These are phyloP conservation scores for Leucoraja ocellata DNA, from an alignment of 2,797 vertebrate species.

Conservation along the genomic window DNA sequence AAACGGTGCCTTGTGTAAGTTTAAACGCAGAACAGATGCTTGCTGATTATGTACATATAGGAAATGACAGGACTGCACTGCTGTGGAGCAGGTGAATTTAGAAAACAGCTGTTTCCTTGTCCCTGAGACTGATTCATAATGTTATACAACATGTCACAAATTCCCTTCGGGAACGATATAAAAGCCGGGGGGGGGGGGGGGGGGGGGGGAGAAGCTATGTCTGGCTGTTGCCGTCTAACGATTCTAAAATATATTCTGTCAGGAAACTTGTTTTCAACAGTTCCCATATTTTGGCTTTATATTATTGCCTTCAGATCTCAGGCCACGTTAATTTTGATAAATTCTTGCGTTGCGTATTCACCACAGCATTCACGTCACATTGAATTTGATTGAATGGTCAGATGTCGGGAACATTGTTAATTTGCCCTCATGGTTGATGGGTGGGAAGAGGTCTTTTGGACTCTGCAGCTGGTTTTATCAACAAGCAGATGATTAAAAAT, in stretches of 20 bases:
- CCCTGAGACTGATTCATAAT: conserved; percentile 5
- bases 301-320: not conserved
- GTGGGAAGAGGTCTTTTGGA: not conserved
- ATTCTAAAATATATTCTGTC: not conserved
- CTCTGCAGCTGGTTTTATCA: not conserved
- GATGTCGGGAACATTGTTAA: not conserved
- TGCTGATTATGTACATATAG: conserved; percentile 25
- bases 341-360: not conserved
- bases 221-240: not conserved
- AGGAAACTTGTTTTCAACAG: not conserved
- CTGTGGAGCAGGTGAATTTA: conserved; percentile 8
- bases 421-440: not conserved
- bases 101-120: conserved; percentile 33
- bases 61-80: not conserved
- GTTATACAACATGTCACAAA: conserved; percentile 16
- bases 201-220: not conserved
- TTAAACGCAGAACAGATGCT: conserved; percentile 24
- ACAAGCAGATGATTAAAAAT: not conserved
- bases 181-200: not conserved
- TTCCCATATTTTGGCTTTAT: not conserved
- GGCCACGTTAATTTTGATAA: not conserved
- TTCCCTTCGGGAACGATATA: not conserved
- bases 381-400: not conserved
- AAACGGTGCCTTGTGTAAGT: not conserved
- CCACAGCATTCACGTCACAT: not conserved